These are phyloP conservation scores for Deroptyus accipitrinus DNA, from an alignment of 2,113 vertebrate genomes.

Conservation along the genomic window DNA sequence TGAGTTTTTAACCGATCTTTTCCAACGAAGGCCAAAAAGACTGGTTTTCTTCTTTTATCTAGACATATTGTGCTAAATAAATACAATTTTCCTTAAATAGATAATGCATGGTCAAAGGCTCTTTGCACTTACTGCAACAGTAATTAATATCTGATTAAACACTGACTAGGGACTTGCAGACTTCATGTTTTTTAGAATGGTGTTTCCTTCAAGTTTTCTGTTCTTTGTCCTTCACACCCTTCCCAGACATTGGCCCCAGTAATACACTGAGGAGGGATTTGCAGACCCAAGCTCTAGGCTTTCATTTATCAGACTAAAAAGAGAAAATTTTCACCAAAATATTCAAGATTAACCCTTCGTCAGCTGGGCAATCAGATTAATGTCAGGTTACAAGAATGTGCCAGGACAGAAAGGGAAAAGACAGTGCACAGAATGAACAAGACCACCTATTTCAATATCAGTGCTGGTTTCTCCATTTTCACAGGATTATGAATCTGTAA, in stretches of 20 bases:
- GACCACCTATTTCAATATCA: neutral
- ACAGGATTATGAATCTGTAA: neutral
- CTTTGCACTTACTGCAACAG: neutral
- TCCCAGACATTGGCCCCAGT: neutral
- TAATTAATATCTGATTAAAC: neutral
- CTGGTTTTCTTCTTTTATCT: neutral
- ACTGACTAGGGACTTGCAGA: neutral
- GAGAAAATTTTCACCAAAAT: neutral
- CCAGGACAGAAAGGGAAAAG: neutral
- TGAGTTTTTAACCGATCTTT: neutral
- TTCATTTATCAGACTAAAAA: neutral
- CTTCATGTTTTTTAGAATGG: neutral
- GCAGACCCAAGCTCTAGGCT: neutral
- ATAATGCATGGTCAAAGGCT: neutral
- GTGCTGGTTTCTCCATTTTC: neutral
- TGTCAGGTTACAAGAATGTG: neutral
- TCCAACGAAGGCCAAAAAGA: fast-evolving
- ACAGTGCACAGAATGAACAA: neutral
- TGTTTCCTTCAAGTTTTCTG: neutral
- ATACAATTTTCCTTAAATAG: neutral
- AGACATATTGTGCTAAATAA: neutral
- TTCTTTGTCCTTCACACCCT: neutral
- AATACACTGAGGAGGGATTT: neutral
- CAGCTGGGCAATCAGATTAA: neutral
- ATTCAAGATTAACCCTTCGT: neutral